Evolutionary conservation across 2,888 invertebrate species (phyloP).

Genomic region (Parnassius smintheus): DNA sequence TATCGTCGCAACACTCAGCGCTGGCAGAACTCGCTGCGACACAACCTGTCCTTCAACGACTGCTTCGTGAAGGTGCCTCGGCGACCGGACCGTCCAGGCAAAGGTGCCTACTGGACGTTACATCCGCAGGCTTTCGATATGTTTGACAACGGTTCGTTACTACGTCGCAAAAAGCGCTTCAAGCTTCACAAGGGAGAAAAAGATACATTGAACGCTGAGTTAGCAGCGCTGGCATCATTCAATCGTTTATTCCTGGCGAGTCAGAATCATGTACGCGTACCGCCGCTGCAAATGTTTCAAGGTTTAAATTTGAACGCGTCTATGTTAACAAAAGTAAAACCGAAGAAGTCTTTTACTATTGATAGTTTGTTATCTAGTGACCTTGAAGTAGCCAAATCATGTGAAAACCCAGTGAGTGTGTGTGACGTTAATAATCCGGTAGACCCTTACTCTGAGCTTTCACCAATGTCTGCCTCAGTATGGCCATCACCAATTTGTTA

Average conservation of each 20-base stretch:
- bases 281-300: slow-evolving; percentile 43
- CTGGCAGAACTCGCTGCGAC: slow-evolving; percentile 91
- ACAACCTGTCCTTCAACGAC: slow-evolving; percentile 97
- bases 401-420: slow-evolving; percentile 42
- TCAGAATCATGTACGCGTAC: slow-evolving; percentile 40
- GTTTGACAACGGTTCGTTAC: slow-evolving; percentile 93
- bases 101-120: slow-evolving; percentile 92
- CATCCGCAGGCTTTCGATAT: slow-evolving; percentile 91
- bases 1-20: slow-evolving; percentile 93
- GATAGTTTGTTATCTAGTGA: slow-evolving; percentile 91
- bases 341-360: slow-evolving; percentile 89
- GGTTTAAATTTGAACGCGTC: slow-evolving; percentile 34
- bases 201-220: slow-evolving; percentile 79
- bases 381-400: slow-evolving; percentile 47
- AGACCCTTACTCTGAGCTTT: slow-evolving; percentile 41
- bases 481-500: slow-evolving; percentile 42
- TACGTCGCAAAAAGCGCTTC: slow-evolving; percentile 90
- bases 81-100: slow-evolving; percentile 89
- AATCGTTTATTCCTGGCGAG: slow-evolving; percentile 81
- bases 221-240: slow-evolving; percentile 83
- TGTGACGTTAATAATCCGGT: background rate
- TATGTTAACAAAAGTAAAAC: slow-evolving; percentile 48
- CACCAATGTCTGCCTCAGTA: slow-evolving; percentile 50
- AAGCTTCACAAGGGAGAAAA: slow-evolving; percentile 86
- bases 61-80: slow-evolving; percentile 96